phyloP scores from a whole-genome alignment of 2,888 invertebrate genomes.

The Strigamia transsilvanica region DNA sequence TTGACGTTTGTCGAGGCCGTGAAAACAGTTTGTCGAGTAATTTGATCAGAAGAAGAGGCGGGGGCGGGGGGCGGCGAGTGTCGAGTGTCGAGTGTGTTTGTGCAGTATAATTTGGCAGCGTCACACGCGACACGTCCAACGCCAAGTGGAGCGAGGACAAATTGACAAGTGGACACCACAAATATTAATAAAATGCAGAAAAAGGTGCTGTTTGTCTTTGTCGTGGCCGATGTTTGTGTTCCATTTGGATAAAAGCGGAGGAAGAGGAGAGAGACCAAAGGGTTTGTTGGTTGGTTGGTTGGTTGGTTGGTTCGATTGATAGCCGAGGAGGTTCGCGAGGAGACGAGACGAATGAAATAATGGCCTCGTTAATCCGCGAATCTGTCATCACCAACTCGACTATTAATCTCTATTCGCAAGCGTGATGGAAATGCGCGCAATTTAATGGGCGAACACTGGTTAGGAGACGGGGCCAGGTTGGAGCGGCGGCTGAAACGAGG shows the following conservation, averaged over 20 bases:
- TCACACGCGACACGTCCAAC: neutral
- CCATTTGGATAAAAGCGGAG: neutral
- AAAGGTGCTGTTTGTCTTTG: neutral
- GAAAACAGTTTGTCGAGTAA: conserved; percentile 23
- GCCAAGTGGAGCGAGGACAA: conserved; percentile 33
- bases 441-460: conserved; percentile 53
- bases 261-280: neutral
- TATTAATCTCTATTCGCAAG: conserved; percentile 52
- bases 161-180: conserved; percentile 20
- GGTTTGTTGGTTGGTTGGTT: neutral
- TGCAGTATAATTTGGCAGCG: conserved; percentile 44
- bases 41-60: conserved; percentile 16
- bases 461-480: conserved; percentile 55
- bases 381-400: conserved; percentile 52
- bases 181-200: neutral
- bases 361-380: conserved; percentile 54
- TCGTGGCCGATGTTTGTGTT: conserved; percentile 5
- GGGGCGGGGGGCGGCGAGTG: neutral
- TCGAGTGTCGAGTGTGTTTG: conserved; percentile 30
- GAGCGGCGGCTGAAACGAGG: conserved; percentile 55
- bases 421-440: conserved; percentile 51
- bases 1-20: conserved; percentile 13
- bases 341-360: conserved; percentile 50
- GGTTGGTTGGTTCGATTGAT: too few species aligned
- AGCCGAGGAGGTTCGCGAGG: neutral